Conservation (phyloP, 2,888 invertebrate species). For the Dasysyrphus tricinctus region DNA sequence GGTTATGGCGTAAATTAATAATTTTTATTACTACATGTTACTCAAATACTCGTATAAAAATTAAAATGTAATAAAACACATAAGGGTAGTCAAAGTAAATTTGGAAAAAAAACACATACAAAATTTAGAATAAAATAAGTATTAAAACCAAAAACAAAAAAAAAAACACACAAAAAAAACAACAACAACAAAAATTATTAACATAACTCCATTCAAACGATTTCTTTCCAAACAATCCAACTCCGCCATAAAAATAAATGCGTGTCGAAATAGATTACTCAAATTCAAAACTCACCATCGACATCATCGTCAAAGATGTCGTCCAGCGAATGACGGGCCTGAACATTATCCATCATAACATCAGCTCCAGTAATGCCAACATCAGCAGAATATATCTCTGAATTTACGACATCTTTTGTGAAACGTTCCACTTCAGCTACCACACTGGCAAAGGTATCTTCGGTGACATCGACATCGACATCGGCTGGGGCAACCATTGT, state of each 20-base stretch:
- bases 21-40: too few species aligned
- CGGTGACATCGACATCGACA: conserved; percentile 56
- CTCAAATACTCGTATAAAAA: too few species aligned
- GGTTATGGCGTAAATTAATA: too few species aligned
- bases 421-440: conserved; percentile 69
- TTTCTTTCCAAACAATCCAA: conserved; percentile 64
- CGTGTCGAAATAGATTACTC: conserved; percentile 6
- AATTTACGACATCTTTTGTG: conserved; percentile 62
- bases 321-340: conserved; percentile 60
- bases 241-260: conserved; percentile 48
- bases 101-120: background rate
- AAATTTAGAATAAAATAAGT: background rate
- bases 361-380: conserved; percentile 66
- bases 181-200: conserved; percentile 27
- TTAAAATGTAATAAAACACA: too few species aligned
- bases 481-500: conserved; percentile 11
- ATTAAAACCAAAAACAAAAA: too few species aligned
- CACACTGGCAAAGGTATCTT: conserved; percentile 67
- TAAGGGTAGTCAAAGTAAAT: background rate
- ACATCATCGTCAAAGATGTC: conserved; percentile 70
- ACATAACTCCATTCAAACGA: conserved; percentile 64
- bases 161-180: background rate
- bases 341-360: conserved; percentile 72
- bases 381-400: conserved; percentile 54
- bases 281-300: conserved; percentile 63